Base-by-base conservation (phyloP, 2,113 vertebrate species). In the Chaenocephalus aceratus region DNA sequence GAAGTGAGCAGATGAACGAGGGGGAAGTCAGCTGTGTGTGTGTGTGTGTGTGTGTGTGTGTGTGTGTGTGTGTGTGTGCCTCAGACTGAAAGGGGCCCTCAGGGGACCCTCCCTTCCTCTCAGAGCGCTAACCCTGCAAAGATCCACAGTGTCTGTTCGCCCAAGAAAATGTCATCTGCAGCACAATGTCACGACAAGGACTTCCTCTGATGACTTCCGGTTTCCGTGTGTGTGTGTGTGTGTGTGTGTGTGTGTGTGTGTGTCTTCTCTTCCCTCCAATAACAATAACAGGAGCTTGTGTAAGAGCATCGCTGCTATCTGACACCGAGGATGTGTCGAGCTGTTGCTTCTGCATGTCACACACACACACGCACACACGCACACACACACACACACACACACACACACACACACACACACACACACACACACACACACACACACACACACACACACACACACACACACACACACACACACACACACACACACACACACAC, bases 241-340 rank as follows among this genome's bases (percentile, higher is more conserved):
- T 74, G 34, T 2, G 34, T 36, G 10, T 78, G 51, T 64, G 49
- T 8, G n/a, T n/a, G n/a, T n/a, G n/a, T n/a, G n/a, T n/a, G n/a
- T n/a, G n/a, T n/a, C 36, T 11, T 74, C 72, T 87, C 68, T 85
- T 88, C 77, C 85, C 79, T 82, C 77, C 53, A 56, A 80, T 76
- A 91, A 90, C 86, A 91, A 91, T 67, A 90, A 85, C 77, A 90
- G 77, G 67, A 80, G 5, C 66, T 23, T n/a, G 26, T 49, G 10
- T 15, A 2, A 68, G 71, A 15, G 48, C 16, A 21, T 56, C 59
- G 23, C 63, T 53, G 70, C 30, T 30, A 56, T 60, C 48, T 56
- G 56, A 46, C 8, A 10, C 61, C 64, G 72, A 36, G 46, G 64
- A 82, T 65, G 54, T 73, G 54, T 36, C 2, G 0, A 21, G 2